These are phyloP conservation scores for Porites lutea DNA, from an alignment of 64 coral and sea anemone genomes.

Conservation along the genomic window DNA sequence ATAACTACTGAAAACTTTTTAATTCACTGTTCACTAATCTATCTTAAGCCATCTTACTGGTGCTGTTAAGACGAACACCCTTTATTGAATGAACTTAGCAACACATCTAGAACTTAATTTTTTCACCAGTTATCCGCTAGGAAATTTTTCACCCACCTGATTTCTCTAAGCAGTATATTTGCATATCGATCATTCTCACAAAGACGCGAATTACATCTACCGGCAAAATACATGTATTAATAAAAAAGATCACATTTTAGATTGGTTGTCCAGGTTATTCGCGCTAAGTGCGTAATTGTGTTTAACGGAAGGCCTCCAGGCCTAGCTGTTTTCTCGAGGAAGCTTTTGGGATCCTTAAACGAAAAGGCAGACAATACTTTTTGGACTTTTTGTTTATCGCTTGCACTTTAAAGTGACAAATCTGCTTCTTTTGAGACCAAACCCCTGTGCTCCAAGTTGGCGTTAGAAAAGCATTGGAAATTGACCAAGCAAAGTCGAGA, in stretches of 20 bases:
- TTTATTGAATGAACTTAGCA: too few relatives aligned
- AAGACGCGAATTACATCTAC: not conserved
- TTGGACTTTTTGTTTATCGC: too few relatives aligned
- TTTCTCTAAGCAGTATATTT: conserved; percentile 5
- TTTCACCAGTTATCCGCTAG: not conserved
- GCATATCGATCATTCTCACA: not conserved
- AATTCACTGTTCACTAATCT: too few relatives aligned
- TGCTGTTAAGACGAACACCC: too few relatives aligned
- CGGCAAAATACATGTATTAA: conserved; percentile 11
- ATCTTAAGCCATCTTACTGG: not conserved
- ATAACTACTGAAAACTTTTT: too few relatives aligned
- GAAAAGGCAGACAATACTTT: too few relatives aligned
- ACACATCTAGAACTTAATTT: too few relatives aligned
- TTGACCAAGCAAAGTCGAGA: too few relatives aligned
- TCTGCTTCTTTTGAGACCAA: too few relatives aligned
- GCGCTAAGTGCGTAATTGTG: not conserved
- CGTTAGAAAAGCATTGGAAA: too few relatives aligned
- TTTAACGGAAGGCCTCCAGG: not conserved
- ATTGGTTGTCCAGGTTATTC: not conserved
- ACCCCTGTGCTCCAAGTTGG: too few relatives aligned
- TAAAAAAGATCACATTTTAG: not conserved
- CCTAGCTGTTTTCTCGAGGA: not conserved
- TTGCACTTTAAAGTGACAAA: too few relatives aligned
- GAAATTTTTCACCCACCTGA: not conserved
- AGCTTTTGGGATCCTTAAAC: not conserved